Evolutionary conservation across 2,797 vertebrate species (phyloP).

Genomic region (Kryptolebias ocellatus): DNA sequence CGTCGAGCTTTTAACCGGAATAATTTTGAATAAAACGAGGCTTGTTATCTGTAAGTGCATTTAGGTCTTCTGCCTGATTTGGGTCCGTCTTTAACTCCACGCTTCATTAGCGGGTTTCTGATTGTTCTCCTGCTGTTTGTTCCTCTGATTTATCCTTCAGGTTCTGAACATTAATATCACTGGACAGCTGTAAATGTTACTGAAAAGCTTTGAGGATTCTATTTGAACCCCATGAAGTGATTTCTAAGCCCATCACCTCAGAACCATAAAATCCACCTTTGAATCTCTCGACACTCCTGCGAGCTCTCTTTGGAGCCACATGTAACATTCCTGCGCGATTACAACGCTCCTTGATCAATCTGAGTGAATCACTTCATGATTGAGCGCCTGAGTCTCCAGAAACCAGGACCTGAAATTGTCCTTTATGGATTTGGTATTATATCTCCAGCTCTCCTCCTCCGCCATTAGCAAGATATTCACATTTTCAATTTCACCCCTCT

Average conservation of each 20-base stretch:
- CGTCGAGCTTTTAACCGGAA: constrained; percentile 45
- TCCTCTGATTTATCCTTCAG: constrained; percentile 34
- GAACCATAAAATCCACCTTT: constrained; percentile 69
- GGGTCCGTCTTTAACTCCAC: constrained; percentile 40
- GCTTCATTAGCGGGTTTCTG: constrained; percentile 57
- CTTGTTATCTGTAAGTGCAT: constrained; percentile 63
- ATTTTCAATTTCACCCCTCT: constrained; percentile 72
- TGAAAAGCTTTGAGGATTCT: constrained; percentile 67
- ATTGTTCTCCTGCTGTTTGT: constrained; percentile 43
- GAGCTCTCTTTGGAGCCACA: constrained; percentile 53
- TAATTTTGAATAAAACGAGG: constrained; percentile 58
- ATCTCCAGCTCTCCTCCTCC: constrained; percentile 56
- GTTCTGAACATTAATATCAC: constrained; percentile 58
- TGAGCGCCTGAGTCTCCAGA: constrained; percentile 62
- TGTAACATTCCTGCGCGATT: constrained; percentile 74
- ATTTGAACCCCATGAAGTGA: constrained; percentile 65
- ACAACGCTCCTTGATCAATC: constrained; percentile 76
- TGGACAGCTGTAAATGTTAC: constrained; percentile 68
- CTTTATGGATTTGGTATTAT: constrained; percentile 79
- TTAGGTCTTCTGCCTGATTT: constrained; percentile 53
- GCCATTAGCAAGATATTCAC: constrained; percentile 69
- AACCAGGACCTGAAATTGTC: constrained; percentile 73
- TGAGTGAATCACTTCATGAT: constrained; percentile 72
- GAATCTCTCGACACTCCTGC: constrained; percentile 57
- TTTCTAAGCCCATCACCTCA: constrained; percentile 67